phyloP scores from a whole-genome alignment of 1,140 invertebrate species.

The Aphis gossypii region DNA sequence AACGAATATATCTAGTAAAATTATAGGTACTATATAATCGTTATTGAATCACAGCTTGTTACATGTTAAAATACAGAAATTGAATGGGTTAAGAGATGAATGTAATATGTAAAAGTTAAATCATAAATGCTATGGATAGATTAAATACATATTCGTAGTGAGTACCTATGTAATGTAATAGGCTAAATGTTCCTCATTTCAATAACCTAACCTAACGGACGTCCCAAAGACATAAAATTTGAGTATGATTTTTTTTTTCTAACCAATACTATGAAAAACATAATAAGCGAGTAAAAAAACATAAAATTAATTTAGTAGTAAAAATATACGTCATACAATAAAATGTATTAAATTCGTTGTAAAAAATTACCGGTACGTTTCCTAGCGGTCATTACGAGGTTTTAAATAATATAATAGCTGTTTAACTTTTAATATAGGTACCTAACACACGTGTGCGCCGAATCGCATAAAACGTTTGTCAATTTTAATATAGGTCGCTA shows the following conservation, averaged over 20 bases:
- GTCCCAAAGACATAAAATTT: background rate
- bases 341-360: background rate
- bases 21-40: background rate
- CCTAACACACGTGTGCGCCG: background rate
- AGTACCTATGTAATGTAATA: background rate
- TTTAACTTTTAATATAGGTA: background rate
- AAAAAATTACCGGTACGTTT: background rate
- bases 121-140: background rate
- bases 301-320: background rate
- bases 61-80: background rate
- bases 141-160: background rate
- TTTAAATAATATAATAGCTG: background rate
- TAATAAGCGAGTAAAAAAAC: conserved; percentile 25
- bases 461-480: background rate
- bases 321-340: background rate
- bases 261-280: background rate
- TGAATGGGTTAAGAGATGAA: background rate
- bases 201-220: background rate
- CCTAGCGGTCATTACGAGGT: background rate
- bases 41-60: conserved; percentile 6
- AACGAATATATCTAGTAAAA: background rate
- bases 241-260: background rate
- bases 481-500: no score
- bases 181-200: background rate
- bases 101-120: background rate